A percentile compares a stretch with the other conserved stretches of the same genome.
These are phyloP conservation scores for Rhabdomys pumilio DNA, from an alignment of 2,797 vertebrate genomes.

Conservation along the genomic window DNA sequence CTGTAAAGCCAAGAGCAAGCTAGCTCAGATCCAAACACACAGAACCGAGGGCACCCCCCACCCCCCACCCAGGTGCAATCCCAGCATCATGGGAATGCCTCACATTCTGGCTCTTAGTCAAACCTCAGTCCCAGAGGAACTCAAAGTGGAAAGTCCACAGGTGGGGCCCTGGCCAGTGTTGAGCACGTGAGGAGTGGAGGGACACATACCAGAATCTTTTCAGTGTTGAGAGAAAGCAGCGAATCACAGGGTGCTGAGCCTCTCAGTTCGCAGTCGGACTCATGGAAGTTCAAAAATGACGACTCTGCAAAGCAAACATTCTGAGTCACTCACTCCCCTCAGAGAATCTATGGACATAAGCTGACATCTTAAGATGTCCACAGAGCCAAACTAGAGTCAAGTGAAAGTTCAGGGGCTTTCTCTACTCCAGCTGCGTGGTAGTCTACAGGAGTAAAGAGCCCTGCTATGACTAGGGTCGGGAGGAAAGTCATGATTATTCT, in stretches of 20 bases:
- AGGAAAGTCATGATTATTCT: not conserved
- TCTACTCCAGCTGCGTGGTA: not conserved
- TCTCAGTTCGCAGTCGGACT: slow-evolving; percentile 95
- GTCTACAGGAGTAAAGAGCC: too few relatives aligned
- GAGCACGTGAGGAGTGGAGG: not conserved
- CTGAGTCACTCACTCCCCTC: slow-evolving; percentile 56
- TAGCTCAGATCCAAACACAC: not conserved
- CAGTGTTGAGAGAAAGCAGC: slow-evolving; percentile 95
- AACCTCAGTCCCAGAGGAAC: not conserved
- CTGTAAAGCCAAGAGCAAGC: not conserved
- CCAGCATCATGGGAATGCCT: not conserved
- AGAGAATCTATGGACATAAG: not conserved
- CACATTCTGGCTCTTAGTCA: not conserved
- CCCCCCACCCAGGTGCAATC: not conserved
- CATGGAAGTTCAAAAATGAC: slow-evolving; percentile 95
- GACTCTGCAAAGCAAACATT: slow-evolving; percentile 91
- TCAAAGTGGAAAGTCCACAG: not conserved
- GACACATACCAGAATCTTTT: slow-evolving; percentile 95
- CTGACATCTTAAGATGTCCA: not conserved
- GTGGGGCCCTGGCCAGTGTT: not conserved
- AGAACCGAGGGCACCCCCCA: not conserved
- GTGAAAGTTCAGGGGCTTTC: not conserved
- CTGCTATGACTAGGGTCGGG: not conserved
- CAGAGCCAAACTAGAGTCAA: not conserved
- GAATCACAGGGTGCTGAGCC: slow-evolving; percentile 95